Conservation (phyloP, 2,797 vertebrate species). For the Sciurus carolinensis region DNA sequence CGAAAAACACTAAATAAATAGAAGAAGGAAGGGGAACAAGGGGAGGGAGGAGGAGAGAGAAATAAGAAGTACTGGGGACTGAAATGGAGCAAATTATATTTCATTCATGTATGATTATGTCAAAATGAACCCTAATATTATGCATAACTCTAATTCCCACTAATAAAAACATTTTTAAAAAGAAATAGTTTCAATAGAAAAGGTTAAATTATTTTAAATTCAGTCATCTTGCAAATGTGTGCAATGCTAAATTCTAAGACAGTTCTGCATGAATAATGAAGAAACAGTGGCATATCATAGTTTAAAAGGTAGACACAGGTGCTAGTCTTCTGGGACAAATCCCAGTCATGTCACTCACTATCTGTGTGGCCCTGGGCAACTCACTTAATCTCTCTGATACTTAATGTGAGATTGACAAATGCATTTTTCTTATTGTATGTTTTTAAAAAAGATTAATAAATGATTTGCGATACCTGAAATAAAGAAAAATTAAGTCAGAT, state of each 20-base stretch:
- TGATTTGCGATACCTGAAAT: not conserved
- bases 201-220: not conserved
- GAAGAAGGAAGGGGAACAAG: too few relatives aligned
- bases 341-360: not conserved
- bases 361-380: not conserved
- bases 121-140: too few relatives aligned
- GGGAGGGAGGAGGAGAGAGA: too few relatives aligned
- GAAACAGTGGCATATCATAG: not conserved
- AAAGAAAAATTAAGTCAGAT: slow-evolving; percentile 37
- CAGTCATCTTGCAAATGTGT: not conserved
- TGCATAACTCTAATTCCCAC: too few relatives aligned
- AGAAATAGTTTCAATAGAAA: slow-evolving; percentile 7
- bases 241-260: not conserved
- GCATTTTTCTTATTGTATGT: slow-evolving; percentile 14
- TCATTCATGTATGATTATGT: too few relatives aligned
- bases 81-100: too few relatives aligned
- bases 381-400: not conserved
- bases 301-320: not conserved
- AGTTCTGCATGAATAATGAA: not conserved
- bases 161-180: too few relatives aligned
- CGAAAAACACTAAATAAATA: too few relatives aligned
- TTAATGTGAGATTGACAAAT: not conserved
- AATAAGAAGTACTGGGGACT: too few relatives aligned
- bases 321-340: not conserved
- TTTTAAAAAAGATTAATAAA: slow-evolving; percentile 8